Evolutionary conservation across 2,888 invertebrate species (phyloP).

Genomic region (Chromoteleia sp.): DNA sequence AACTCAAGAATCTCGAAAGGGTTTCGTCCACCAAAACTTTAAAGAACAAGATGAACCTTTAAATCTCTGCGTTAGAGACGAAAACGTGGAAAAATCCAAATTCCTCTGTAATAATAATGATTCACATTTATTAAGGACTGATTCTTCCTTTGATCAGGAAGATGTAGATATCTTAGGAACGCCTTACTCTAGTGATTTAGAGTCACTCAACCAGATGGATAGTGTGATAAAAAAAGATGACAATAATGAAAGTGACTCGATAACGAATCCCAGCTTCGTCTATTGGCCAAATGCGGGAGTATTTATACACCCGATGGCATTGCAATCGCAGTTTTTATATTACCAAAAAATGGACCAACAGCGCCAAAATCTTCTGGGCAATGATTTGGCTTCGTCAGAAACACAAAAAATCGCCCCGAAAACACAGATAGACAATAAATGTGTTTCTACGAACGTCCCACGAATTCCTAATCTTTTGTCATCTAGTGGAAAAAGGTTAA

Average conservation of each 20-base stretch:
- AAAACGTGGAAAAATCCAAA: conserved; percentile 89
- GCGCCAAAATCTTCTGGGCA: conserved; percentile 76
- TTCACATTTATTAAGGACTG: conserved; percentile 87
- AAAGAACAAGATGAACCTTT: conserved; percentile 90
- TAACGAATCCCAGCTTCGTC: conserved; percentile 86
- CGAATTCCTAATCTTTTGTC: conserved; percentile 74
- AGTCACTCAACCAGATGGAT: conserved; percentile 59
- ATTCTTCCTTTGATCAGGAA: conserved; percentile 85
- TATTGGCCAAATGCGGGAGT: conserved; percentile 90
- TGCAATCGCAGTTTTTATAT: conserved; percentile 90
- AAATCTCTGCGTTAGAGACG: conserved; percentile 93
- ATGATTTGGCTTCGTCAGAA: conserved; percentile 71
- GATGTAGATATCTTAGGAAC: conserved; percentile 84
- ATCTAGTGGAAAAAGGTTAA: conserved; percentile 85
- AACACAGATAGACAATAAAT: conserved; percentile 78
- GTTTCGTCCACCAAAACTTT: conserved; percentile 83
- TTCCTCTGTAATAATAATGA: conserved; percentile 88
- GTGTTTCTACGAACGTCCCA: conserved; percentile 42
- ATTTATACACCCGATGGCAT: conserved; percentile 90
- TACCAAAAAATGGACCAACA: conserved; percentile 90
- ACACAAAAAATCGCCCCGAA: conserved; percentile 84
- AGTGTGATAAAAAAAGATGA: conserved; percentile 85
- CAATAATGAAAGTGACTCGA: conserved; percentile 83
- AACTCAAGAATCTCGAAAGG: conserved; percentile 88
- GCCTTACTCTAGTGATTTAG: conserved; percentile 61